Evolutionary conservation across 2,797 vertebrate species (phyloP).

Genomic region (Saguinus oedipus): DNA sequence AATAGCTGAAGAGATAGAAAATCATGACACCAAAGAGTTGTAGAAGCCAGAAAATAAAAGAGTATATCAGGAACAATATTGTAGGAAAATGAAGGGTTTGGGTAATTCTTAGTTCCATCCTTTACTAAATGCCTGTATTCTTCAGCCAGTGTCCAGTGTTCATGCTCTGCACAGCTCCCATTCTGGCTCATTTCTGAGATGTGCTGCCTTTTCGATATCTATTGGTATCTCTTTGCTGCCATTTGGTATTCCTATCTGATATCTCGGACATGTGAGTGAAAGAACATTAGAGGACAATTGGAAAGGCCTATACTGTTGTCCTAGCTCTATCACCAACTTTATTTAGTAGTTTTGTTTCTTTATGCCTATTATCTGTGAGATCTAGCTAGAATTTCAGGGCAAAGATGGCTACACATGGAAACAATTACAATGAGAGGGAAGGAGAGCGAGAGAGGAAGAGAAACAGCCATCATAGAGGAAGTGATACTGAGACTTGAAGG

Average conservation of each 20-base stretch:
- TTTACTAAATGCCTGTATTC: constrained; percentile 39
- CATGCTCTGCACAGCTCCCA: neutral
- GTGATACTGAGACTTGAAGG: neutral
- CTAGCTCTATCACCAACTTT: constrained; percentile 20
- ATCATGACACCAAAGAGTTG: neutral
- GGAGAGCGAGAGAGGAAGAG: neutral
- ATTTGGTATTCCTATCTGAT: neutral
- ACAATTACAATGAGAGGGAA: neutral
- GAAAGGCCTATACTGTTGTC: neutral
- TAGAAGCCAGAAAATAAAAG: neutral
- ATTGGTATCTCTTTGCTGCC: neutral
- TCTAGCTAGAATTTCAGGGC: neutral
- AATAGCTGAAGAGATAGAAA: neutral
- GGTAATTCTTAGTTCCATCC: neutral
- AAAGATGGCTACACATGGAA: neutral
- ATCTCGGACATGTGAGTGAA: neutral
- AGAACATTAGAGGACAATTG: constrained; percentile 15
- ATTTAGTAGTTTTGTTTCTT: constrained; percentile 24
- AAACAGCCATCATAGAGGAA: neutral
- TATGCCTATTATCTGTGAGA: neutral
- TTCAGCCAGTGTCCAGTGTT: neutral
- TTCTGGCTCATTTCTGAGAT: neutral
- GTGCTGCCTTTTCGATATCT: neutral
- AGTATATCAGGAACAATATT: neutral
- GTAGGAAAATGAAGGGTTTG: neutral